These are phyloP conservation scores for Intellagama lesueurii DNA, from an alignment of 2,797 vertebrate genomes.

Conservation along the genomic window DNA sequence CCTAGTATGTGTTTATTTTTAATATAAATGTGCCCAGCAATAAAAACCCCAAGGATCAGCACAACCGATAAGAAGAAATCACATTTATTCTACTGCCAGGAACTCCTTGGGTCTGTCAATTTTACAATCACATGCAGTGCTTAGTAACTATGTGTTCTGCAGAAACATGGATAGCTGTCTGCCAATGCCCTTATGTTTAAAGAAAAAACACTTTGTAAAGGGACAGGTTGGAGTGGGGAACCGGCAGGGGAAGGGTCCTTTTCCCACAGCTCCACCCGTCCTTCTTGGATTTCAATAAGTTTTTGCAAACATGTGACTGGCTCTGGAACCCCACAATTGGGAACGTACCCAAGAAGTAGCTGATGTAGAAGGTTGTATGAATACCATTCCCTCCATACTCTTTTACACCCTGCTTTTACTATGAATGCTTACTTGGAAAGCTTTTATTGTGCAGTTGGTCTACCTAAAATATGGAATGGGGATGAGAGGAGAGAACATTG, in stretches of 20 bases:
- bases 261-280: background rate
- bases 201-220: background rate
- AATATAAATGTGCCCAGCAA: background rate
- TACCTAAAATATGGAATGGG: background rate
- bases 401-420: background rate
- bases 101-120: background rate
- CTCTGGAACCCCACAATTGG: background rate
- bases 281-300: background rate
- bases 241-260: background rate
- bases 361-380: background rate
- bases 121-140: background rate
- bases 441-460: background rate
- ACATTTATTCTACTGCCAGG: background rate
- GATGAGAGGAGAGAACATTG: background rate
- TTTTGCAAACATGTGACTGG: background rate
- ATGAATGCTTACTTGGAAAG: background rate
- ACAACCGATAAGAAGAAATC: constrained; percentile 11
- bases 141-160: background rate
- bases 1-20: constrained; percentile 47
- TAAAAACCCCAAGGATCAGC: constrained; percentile 39
- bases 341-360: background rate
- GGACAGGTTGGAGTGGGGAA: background rate
- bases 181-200: background rate
- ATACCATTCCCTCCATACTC: too few species aligned
- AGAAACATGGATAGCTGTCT: background rate